Evolutionary conservation across 2,888 invertebrate genomes (phyloP).

Genomic region (Sicus ferrugineus): DNA sequence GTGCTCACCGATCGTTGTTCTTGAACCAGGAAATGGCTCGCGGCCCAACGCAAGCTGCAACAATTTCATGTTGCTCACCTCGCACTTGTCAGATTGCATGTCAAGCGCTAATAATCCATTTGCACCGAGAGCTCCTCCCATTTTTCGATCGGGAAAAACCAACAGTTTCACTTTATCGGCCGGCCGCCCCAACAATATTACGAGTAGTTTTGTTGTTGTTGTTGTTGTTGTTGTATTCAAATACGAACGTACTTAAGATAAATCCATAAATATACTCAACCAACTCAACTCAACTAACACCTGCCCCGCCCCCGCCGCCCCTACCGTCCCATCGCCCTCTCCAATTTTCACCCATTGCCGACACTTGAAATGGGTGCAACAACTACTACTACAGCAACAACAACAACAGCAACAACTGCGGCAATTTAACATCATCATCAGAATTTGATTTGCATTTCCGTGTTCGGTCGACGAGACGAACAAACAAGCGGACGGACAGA

Average conservation of each 20-base stretch:
- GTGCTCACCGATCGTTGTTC: neutral
- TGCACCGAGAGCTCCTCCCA: conserved; percentile 42
- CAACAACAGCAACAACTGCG: neutral
- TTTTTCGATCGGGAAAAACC: neutral
- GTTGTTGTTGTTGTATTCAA: conserved; percentile 17
- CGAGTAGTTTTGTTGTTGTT: neutral
- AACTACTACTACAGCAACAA: neutral
- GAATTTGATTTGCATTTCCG: conserved; percentile 62
- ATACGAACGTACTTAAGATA: conserved; percentile 22
- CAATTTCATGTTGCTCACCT: conserved; percentile 30
- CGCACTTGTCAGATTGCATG: conserved; percentile 62
- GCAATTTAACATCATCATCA: conserved; percentile 52
- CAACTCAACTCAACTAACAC: conserved; percentile 5
- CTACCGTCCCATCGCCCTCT: neutral
- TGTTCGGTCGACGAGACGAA: neutral
- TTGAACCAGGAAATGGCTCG: conserved; percentile 23
- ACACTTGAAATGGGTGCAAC: neutral
- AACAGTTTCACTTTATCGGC: neutral
- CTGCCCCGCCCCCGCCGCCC: neutral
- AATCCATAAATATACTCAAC: conserved; percentile 20
- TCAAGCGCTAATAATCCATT: conserved; percentile 60
- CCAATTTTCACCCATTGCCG: neutral
- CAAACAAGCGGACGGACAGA: neutral
- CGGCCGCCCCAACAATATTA: neutral
- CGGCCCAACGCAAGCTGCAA: conserved; percentile 21